Base-by-base conservation (phyloP, 2,888 invertebrate species). In the Malthinus flaveolus region DNA sequence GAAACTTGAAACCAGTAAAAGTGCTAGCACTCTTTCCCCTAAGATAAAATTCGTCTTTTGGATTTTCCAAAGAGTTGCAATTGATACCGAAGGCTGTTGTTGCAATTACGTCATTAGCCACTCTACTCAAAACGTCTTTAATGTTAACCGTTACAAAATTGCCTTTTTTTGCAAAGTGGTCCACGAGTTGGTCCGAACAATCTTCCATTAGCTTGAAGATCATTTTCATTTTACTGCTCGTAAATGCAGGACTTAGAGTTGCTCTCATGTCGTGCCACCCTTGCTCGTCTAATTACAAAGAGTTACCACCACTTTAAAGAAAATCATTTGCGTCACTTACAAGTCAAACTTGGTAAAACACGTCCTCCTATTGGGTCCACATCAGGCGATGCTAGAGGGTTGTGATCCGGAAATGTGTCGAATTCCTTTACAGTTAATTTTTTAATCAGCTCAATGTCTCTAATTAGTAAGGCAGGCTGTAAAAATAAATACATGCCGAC, bases 191-290 rank as follows among this genome's bases (percentile, higher is more conserved):
- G 6, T 45, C 32, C 11, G 12, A 4, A 10, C 31, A n/a, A 23
- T 45, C 68, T 0, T 64, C 58, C 49, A 76, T 72, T 31, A 74
- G 49, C 4, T 49, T 54, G 44, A 73, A 75, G 65, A 75, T 73
- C 8, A 23, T 23, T 23, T 23, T 23, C 23, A 23, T 23, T 23
- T 23, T 23, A 23, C 23, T 23, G 5, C 23, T 23, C 5, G 23
- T 23, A 23, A 23, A 23, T 5, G 23, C 2, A 3, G 23, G 23
- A 23, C 23, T 23, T 23, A 23, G 23, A 23, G 23, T 23, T 23
- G 23, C 23, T 23, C 23, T 23, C 23, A 23, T 23, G 5, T 23
- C 23, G 23, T 23, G 23, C 23, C 23, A 23, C 5, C 23, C 23
- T 5, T 23, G 23, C 2, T 23, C 23, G 5, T 23, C 23, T 23